These are phyloP conservation scores for Cygnus atratus DNA, from an alignment of 2,113 vertebrate species.

Conservation along the genomic window DNA sequence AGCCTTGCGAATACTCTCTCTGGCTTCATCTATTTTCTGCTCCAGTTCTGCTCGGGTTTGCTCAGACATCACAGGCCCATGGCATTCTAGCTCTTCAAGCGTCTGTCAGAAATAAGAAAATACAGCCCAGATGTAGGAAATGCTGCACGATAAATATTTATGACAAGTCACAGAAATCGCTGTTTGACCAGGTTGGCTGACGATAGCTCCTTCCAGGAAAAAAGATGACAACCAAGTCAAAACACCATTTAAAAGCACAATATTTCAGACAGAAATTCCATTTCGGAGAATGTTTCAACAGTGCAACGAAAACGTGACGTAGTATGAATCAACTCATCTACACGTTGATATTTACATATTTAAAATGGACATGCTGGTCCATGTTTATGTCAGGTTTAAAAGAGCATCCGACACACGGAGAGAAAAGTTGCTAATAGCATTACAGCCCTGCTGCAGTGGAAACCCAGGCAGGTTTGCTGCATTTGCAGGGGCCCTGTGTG, in stretches of 20 bases:
- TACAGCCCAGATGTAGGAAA: background rate
- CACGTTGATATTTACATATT: background rate
- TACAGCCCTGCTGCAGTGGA: background rate
- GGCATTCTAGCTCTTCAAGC: constrained; percentile 90
- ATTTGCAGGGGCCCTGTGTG: background rate
- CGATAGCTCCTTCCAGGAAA: background rate
- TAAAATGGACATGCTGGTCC: background rate
- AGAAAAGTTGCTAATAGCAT: background rate
- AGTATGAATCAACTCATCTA: background rate
- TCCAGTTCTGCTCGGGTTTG: constrained; percentile 90
- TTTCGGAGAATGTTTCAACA: background rate
- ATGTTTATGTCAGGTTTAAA: background rate
- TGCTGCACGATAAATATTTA: background rate
- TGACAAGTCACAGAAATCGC: background rate
- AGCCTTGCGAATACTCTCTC: constrained; percentile 94
- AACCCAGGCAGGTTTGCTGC: background rate
- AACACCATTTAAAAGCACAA: background rate
- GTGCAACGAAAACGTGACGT: background rate
- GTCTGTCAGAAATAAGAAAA: constrained; percentile 73
- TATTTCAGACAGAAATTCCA: background rate
- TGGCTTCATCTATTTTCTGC: constrained; percentile 92
- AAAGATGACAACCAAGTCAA: background rate
- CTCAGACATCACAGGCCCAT: constrained; percentile 86
- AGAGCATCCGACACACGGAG: background rate
- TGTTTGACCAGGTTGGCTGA: background rate